Percentiles rank a stretch among this genome's conserved stretches.
These are phyloP conservation scores for Bursaphelenchus okinawaensis DNA, from an alignment of 2,888 invertebrate genomes.

Conservation along the genomic window DNA sequence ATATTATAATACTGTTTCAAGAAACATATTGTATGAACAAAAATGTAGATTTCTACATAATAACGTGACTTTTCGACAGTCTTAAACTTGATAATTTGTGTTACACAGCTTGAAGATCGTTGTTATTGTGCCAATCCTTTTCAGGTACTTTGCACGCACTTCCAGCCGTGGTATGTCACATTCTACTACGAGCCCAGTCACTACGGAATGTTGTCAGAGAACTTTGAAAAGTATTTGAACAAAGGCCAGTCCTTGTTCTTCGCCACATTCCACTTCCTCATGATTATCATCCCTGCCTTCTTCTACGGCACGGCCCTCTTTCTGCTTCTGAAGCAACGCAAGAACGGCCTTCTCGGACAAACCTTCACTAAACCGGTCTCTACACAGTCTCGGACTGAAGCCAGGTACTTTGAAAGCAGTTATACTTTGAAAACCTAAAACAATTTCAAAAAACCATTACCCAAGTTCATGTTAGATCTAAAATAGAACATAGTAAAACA, in stretches of 20 bases:
- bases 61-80: too few species aligned
- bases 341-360: conserved; percentile 18
- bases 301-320: conserved; percentile 46
- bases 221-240: conserved; percentile 40
- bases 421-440: too few species aligned
- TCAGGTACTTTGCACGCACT: conserved; percentile 50
- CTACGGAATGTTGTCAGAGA: conserved; percentile 54
- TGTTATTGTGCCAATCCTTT: conserved; percentile 10
- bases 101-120: too few species aligned
- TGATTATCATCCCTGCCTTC: conserved; percentile 45
- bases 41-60: too few species aligned
- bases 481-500: too few species aligned
- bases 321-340: conserved; percentile 33
- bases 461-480: too few species aligned
- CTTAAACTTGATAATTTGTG: too few species aligned
- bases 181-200: conserved; percentile 52
- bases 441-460: not conserved
- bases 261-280: conserved; percentile 40
- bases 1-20: too few species aligned
- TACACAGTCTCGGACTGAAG: conserved; percentile 26
- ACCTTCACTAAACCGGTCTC: conserved; percentile 10
- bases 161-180: conserved; percentile 53
- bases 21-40: too few species aligned
- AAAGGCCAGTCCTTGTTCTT: conserved; percentile 38
- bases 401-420: conserved; percentile 13